Conservation (phyloP, 2,888 invertebrate genomes). For the Xanthorhoe designata region DNA sequence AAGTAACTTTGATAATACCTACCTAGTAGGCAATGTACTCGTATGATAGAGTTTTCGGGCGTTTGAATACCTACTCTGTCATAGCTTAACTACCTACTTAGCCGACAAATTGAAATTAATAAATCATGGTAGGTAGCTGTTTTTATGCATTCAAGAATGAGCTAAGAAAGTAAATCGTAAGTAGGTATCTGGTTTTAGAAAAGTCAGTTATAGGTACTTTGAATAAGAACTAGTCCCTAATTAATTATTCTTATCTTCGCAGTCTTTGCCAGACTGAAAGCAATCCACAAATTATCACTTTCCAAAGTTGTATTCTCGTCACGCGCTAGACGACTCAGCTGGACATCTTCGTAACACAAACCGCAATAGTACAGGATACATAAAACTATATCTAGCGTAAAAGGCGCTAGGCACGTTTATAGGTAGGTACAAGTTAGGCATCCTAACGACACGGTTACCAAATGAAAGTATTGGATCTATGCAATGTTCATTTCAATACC, state of each 20-base stretch:
- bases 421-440: conserved; percentile 60
- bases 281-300: conserved; percentile 18
- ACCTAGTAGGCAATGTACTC: too few species aligned
- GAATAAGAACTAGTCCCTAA: neutral
- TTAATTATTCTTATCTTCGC: neutral
- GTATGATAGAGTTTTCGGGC: too few species aligned
- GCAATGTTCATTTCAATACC: neutral
- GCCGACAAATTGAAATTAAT: too few species aligned
- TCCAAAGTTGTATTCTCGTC: conserved; percentile 50
- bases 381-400: conserved; percentile 64
- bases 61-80: too few species aligned
- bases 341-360: conserved; percentile 70
- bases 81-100: too few species aligned
- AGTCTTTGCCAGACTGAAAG: conserved; percentile 6
- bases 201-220: neutral
- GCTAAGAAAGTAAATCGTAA: neutral
- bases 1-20: neutral
- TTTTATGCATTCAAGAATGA: neutral
- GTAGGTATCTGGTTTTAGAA: neutral
- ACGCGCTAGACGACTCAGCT: conserved; percentile 63
- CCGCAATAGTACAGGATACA: conserved; percentile 67
- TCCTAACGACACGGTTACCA: conserved; percentile 66
- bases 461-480: conserved; percentile 20
- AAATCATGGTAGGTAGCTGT: too few species aligned
- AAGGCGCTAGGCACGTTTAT: conserved; percentile 58